These are phyloP conservation scores for Actias luna DNA, from an alignment of 2,888 invertebrate species.

Conservation along the genomic window DNA sequence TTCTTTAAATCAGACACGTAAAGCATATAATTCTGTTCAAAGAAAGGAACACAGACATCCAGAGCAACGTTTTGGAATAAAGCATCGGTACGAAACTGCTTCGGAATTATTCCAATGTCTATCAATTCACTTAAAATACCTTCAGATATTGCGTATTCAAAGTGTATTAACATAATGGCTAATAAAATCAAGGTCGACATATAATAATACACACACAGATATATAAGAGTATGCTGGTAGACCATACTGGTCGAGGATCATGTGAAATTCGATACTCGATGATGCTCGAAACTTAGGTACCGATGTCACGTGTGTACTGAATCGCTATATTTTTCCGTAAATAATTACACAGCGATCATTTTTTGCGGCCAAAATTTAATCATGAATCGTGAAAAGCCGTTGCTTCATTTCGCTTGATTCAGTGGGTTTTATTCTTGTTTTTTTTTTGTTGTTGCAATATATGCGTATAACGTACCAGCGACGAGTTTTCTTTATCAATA, in stretches of 20 bases:
- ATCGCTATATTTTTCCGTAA: not conserved
- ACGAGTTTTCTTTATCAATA: no score
- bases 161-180: slow-evolving; percentile 26
- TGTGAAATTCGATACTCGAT: slow-evolving; percentile 8
- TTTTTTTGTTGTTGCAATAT: not conserved
- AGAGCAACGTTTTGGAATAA: not conserved
- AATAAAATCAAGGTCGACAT: slow-evolving; percentile 23
- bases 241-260: not conserved
- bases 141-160: slow-evolving; percentile 10
- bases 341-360: not conserved
- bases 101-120: not conserved
- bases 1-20: not conserved
- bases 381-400: no score
- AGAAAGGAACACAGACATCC: no score
- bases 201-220: slow-evolving; percentile 2
- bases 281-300: slow-evolving; percentile 5
- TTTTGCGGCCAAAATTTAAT: not conserved
- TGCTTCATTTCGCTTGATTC: not conserved
- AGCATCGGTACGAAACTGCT: not conserved
- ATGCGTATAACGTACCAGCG: not conserved
- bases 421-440: not conserved
- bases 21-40: not conserved
- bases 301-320: slow-evolving; percentile 1
- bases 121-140: not conserved
- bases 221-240: not conserved